A percentile compares a stretch with the other conserved stretches of the same genome.
These are phyloP conservation scores for Sphenodon punctatus DNA, from an alignment of 2,797 vertebrate genomes.

Conservation along the genomic window DNA sequence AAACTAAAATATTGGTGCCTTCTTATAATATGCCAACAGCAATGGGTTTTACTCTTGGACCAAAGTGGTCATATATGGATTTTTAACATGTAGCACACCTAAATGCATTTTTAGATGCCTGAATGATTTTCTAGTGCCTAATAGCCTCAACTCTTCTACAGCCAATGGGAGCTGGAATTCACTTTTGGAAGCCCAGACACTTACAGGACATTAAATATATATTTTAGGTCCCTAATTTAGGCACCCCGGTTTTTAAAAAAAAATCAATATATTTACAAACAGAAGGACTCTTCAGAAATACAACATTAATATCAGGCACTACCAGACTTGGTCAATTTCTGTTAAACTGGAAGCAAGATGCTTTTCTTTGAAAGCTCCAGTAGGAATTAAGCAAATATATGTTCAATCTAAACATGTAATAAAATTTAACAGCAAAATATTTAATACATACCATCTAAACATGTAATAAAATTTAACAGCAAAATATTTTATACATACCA, in stretches of 20 bases:
- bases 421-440: neutral
- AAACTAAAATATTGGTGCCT: too few species aligned
- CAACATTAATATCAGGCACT: neutral
- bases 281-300: neutral
- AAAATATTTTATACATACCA: constrained; percentile 77
- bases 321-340: neutral
- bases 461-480: neutral
- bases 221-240: neutral
- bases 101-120: too few species aligned
- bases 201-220: rapidly evolving
- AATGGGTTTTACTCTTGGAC: too few species aligned
- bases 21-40: too few species aligned
- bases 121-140: too few species aligned
- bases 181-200: too few species aligned
- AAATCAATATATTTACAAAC: neutral
- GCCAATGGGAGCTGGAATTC: too few species aligned
- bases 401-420: rapidly evolving
- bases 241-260: neutral
- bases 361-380: neutral
- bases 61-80: neutral
- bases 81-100: too few species aligned
- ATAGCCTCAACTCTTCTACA: too few species aligned
- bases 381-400: neutral
- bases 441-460: neutral
- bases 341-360: neutral